Base-by-base conservation (phyloP, 1,140 invertebrate species). In the Akabosia matsudoensis region DNA sequence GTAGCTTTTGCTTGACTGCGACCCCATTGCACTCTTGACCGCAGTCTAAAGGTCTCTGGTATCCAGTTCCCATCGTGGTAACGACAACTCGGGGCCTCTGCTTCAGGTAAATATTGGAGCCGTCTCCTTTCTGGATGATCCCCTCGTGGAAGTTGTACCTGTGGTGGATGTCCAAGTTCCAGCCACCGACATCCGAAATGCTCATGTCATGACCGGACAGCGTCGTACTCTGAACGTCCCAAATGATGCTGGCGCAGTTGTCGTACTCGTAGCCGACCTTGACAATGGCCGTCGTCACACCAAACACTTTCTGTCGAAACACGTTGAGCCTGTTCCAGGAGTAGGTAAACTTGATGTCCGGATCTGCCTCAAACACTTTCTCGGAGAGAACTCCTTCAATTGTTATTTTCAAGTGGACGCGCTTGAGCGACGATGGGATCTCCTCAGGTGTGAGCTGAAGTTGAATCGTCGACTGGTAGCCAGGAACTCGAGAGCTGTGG, bases 151-250 rank as follows among this genome's bases (percentile, higher is more conserved):
- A 97, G 84, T 98, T 98, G 85, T 98, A 97, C 79, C 95, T 88
- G 83, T 99, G 97, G 86, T 98, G 97, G 80, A 98, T 96, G 83
- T 98, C 95, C 73, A 99, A 85, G 85, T 97, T 97, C 97, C 97
- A 98, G 7, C 94, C 95, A 1, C 96, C 96, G 26, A 98, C 91
- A 84, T 97, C 94, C 0, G 95, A 96, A 37, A 97, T 97, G 72
- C 93, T 94, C 91, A 98, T 95, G 83, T 98, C 96, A 83, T 97
- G 94, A 1, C 96, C 97, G 82, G 93, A 95, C 34, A 98, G 84
- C 83, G 96, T 97, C 0, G 95, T 97, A 1, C 94, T 97, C 83
- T 97, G 93, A 1, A 94, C 92, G 83, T 97, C 95, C 96, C 96
- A 98, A 80, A 97, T 95, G 18, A 96, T 90, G 82, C 94, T 92